A percentile compares a stretch with the other conserved stretches of the same genome.
These are phyloP conservation scores for Dione vanillae DNA, from an alignment of 2,888 invertebrate genomes.

Conservation along the genomic window DNA sequence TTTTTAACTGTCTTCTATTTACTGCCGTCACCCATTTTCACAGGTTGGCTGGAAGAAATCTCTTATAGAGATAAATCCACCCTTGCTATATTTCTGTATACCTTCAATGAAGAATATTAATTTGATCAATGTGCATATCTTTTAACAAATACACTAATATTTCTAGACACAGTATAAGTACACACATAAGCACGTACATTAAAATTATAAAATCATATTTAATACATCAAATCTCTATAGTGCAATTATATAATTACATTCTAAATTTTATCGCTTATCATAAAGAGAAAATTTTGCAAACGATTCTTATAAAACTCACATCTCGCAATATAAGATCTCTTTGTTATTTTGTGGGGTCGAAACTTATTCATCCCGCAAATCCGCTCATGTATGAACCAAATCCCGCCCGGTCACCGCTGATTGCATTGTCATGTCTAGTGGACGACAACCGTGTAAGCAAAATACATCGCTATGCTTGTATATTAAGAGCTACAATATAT, in stretches of 20 bases:
- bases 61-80: too few relatives aligned
- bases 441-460: conserved; percentile 50
- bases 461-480: conserved; percentile 48
- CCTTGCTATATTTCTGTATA: too few relatives aligned
- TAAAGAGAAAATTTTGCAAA: conserved; percentile 75
- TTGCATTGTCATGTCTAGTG: conserved; percentile 83
- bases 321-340: conserved; percentile 74
- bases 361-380: conserved; percentile 84
- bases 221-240: background rate
- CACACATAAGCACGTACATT: too few relatives aligned
- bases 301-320: conserved; percentile 74
- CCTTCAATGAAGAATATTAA: too few relatives aligned
- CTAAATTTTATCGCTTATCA: background rate
- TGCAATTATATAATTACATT: background rate
- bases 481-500: conserved; percentile 52
- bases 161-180: too few relatives aligned
- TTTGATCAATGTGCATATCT: too few relatives aligned
- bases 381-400: conserved; percentile 83
- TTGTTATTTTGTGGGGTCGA: conserved; percentile 83
- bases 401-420: conserved; percentile 84
- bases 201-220: background rate
- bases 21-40: too few relatives aligned
- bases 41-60: too few relatives aligned
- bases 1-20: too few relatives aligned
- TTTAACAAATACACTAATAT: too few relatives aligned